Conservation (phyloP, 2,888 invertebrate genomes). For the Leucoptera coffeella region DNA sequence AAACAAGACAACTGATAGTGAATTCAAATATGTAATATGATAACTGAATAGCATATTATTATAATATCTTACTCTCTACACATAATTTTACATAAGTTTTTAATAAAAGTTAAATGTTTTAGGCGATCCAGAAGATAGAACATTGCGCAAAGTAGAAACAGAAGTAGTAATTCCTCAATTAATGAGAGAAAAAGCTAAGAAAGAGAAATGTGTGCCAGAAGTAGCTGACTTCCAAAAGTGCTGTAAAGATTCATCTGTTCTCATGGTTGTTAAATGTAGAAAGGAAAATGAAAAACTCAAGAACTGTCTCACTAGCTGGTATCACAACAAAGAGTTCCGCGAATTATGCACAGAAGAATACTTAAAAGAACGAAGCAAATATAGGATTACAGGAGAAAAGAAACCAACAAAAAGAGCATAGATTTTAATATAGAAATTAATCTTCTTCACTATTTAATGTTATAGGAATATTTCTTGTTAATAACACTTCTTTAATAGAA, state of each 20-base stretch:
- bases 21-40: no score
- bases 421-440: no score
- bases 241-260: conserved; percentile 60
- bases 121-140: conserved; percentile 82
- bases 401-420: conserved; percentile 46
- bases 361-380: conserved; percentile 74
- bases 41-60: no score
- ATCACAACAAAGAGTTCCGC: conserved; percentile 66
- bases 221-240: conserved; percentile 67
- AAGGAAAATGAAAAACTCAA: conserved; percentile 63
- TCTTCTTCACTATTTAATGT: no score
- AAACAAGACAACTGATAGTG: no score
- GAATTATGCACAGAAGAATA: conserved; percentile 73
- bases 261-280: conserved; percentile 72
- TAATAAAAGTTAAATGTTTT: no score
- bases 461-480: conserved; percentile 50
- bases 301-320: conserved; percentile 71
- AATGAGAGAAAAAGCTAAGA: conserved; percentile 76
- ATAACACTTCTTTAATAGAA: conserved; percentile 58
- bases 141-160: conserved; percentile 80
- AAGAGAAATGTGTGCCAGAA: conserved; percentile 69
- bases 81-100: no score
- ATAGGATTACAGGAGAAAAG: conserved; percentile 70
- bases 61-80: no score
- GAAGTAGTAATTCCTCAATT: conserved; percentile 86